Evolutionary conservation across 2,888 invertebrate genomes (phyloP).

Genomic region (Acanthococcus lagerstroemiae): DNA sequence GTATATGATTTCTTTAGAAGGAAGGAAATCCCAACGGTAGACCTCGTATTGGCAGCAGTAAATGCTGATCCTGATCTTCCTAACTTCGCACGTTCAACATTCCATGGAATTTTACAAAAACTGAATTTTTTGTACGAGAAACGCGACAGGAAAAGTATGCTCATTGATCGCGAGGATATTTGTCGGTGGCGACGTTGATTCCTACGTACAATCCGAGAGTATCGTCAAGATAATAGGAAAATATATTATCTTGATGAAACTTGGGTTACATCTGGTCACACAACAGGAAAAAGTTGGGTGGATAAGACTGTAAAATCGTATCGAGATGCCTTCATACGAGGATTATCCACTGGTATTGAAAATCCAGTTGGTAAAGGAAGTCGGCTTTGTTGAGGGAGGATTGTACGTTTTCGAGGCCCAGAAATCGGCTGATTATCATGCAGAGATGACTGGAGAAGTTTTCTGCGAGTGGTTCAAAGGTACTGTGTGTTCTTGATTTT

Average conservation of each 20-base stretch:
- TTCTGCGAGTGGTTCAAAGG: background rate
- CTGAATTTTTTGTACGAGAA: background rate
- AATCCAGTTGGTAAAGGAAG: constrained; percentile 19
- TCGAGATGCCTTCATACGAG: constrained; percentile 2
- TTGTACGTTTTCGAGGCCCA: constrained; percentile 33
- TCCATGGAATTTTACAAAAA: background rate
- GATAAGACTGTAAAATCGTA: constrained; percentile 21
- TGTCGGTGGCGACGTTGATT: background rate
- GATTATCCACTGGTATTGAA: constrained; percentile 2
- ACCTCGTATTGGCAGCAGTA: background rate
- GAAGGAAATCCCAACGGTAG: background rate
- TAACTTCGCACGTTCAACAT: background rate
- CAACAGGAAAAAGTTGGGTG: background rate
- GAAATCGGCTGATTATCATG: constrained; percentile 34
- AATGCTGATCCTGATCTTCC: constrained; percentile 10
- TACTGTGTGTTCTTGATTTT: background rate
- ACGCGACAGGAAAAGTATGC: background rate
- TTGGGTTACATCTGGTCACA: constrained; percentile 18
- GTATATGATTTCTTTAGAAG: background rate
- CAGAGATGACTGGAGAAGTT: constrained; percentile 33
- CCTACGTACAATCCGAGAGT: background rate
- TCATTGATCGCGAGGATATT: background rate
- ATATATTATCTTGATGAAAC: constrained; percentile 27
- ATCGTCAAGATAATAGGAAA: background rate
- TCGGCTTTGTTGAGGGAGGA: constrained; percentile 35